These are phyloP conservation scores for Caranx melampygus DNA, from an alignment of 2,113 vertebrate species.

Conservation along the genomic window DNA sequence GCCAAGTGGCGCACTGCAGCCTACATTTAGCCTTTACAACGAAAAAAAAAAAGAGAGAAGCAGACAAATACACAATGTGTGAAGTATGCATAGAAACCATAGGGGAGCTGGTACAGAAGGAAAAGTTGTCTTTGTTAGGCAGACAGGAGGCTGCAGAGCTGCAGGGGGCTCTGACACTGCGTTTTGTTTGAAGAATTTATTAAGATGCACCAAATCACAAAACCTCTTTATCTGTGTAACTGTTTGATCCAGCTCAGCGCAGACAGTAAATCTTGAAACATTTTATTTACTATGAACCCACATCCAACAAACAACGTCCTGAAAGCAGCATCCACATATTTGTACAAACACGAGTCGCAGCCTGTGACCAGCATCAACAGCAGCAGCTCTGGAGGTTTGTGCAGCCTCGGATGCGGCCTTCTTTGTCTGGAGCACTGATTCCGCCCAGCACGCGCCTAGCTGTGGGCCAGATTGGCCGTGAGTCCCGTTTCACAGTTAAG, in stretches of 20 bases:
- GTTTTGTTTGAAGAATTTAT: not conserved
- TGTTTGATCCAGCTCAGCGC: not conserved
- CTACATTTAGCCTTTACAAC: constrained; percentile 53
- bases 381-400: constrained; percentile 23
- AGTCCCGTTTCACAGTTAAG: constrained; percentile 87
- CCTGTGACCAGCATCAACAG: not conserved
- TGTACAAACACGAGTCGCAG: not conserved
- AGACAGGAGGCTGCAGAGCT: not conserved
- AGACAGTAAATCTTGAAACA: not conserved
- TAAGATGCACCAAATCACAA: too few relatives aligned
- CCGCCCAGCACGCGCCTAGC: constrained; percentile 89
- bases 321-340: not conserved
- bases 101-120: not conserved
- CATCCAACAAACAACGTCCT: not conserved
- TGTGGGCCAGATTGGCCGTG: constrained; percentile 89
- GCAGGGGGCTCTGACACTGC: not conserved
- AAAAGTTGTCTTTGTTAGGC: constrained; percentile 15
- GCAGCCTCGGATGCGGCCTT: constrained; percentile 62
- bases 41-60: constrained; percentile 12
- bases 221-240: not conserved
- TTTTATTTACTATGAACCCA: not conserved
- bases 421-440: constrained; percentile 81
- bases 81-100: constrained; percentile 19
- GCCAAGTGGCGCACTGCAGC: constrained; percentile 79
- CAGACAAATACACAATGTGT: constrained; percentile 33